Percentiles rank a stretch among this genome's conserved stretches.
phyloP scores from a whole-genome alignment of 1,140 invertebrate genomes.

The Helicoverpa armigera region DNA sequence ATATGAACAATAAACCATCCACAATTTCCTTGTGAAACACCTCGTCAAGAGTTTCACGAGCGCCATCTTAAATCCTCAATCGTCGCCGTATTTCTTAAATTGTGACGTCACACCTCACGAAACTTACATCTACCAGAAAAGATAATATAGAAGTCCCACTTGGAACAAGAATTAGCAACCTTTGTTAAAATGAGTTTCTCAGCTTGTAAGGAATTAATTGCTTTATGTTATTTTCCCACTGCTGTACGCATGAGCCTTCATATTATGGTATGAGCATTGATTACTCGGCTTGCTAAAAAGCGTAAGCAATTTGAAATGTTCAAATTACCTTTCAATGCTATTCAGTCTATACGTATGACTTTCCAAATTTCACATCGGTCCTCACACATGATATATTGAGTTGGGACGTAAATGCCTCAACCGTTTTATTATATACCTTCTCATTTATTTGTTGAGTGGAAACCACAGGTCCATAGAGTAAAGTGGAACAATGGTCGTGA shows the following conservation, averaged over 20 bases:
- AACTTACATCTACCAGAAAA: not conserved
- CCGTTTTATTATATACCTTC: not conserved
- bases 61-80: constrained; percentile 15
- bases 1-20: constrained; percentile 31
- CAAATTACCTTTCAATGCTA: too few relatives aligned
- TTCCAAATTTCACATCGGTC: too few relatives aligned
- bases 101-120: constrained; percentile 23
- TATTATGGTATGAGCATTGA: too few relatives aligned
- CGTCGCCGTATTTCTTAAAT: constrained; percentile 5
- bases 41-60: constrained; percentile 21
- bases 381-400: too few relatives aligned
- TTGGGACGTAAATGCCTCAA: too few relatives aligned
- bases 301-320: too few relatives aligned
- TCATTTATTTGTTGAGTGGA: not conserved
- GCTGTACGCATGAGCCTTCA: too few relatives aligned
- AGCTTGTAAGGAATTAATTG: not conserved
- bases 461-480: not conserved
- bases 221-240: too few relatives aligned
- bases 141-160: not conserved
- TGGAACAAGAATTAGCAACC: not conserved
- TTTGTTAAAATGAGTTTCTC: not conserved
- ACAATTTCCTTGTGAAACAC: constrained; percentile 26
- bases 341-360: too few relatives aligned
- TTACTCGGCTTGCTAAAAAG: too few relatives aligned
- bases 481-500: constrained; percentile 24